phyloP scores from a whole-genome alignment of 2,113 vertebrate species.

The Myocastor coypus region DNA sequence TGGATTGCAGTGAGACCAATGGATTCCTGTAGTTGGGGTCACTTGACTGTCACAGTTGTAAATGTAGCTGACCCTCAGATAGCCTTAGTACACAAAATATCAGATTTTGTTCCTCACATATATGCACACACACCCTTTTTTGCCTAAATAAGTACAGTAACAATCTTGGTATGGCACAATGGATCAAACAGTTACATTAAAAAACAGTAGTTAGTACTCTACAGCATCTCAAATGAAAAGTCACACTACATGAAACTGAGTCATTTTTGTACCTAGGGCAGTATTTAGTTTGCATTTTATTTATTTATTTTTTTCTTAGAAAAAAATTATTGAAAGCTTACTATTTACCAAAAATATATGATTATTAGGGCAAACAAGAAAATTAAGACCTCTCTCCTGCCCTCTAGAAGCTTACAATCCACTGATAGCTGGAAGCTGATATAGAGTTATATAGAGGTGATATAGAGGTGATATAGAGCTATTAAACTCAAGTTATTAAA shows the following conservation, averaged over 20 bases:
- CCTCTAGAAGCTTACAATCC: neutral
- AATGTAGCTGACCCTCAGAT: conserved; percentile 45
- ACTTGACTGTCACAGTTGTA: neutral
- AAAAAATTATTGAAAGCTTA: conserved; percentile 16
- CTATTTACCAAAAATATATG: neutral
- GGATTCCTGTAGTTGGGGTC: neutral
- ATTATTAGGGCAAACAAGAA: neutral
- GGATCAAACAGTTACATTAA: neutral
- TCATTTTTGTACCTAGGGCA: conserved; percentile 31
- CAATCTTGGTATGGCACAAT: neutral
- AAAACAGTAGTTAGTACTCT: conserved; percentile 42
- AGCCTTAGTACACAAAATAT: neutral
- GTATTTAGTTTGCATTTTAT: neutral
- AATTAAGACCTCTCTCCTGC: neutral
- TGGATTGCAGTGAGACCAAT: too few species aligned
- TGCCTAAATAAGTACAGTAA: conserved; percentile 11
- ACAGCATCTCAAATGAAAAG: conserved; percentile 3
- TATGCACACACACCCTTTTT: neutral
- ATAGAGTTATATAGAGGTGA: neutral
- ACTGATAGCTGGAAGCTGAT: neutral
- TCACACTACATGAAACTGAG: neutral
- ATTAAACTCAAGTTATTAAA: conserved; percentile 14
- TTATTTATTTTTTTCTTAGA: conserved; percentile 2
- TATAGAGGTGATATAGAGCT: too few species aligned
- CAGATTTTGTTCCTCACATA: neutral